Evolutionary conservation across 2,888 invertebrate genomes (phyloP), one percentile per base, ranked within the genome.

Genomic region (Oligia strigilis): DNA sequence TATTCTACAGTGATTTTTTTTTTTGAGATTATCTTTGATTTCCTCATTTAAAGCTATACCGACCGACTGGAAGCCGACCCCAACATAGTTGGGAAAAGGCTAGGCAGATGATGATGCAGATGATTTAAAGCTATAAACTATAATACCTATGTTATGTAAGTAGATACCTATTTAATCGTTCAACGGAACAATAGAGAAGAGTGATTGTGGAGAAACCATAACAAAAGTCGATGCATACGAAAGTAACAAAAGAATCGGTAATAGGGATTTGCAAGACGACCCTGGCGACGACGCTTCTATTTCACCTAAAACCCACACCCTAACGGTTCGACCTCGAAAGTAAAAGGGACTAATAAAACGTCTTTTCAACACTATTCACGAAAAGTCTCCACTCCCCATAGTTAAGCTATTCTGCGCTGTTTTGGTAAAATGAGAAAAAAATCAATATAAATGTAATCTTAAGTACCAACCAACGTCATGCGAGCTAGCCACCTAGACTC

Each of bases 261-360:
- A 84, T 83, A 83, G 81, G 83, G 87, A 80, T 88, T 87, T 69
- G 77, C 52, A 74, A 82, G 81, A 78, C 87, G 88, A 80, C 84
- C 89, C 87, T 84, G 84, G 58, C 75, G 84, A 75, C 75, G 81
- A 70, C 55, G 76, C 73, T 81, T 86, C 87, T 75, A 87, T 84
- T 88, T 84, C 88, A 82, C 73, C 75, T 75, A 87, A 85, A 87
- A 87, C 87, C 75, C 58, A 85, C 79, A 29, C 29, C 29, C 29
- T 29, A 29, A 29, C 80, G 83, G 80, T 81, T 84, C 83, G 88
- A 84, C 92, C 91, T 91, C 89, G 89, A 79, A 85, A 88, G 81
- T 81, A 83, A 82, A 88, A 67, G 55, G 86, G 65, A 79, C 89
- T 92, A 92, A 90, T 90, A 88, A 88, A 87, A 85, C 77, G 43